Evolutionary conservation across 2,888 invertebrate species (phyloP).

Genomic region (Heliconius sara): DNA sequence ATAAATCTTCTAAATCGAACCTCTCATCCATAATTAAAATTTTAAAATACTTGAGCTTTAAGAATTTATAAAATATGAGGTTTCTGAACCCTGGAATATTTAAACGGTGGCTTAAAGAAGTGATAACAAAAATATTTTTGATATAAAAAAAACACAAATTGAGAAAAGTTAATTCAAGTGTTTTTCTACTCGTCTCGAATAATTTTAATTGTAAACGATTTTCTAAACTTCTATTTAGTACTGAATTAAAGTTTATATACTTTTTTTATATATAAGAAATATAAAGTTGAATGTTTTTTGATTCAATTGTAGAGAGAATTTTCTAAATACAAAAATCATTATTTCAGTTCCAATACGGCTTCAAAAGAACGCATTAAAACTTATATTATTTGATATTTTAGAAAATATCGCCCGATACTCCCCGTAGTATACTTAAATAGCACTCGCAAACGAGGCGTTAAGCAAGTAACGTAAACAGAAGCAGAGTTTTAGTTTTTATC

Average conservation of each 20-base stretch:
- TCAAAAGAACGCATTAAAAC: not conserved
- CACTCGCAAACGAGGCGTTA: constrained; percentile 48
- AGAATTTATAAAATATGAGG: constrained; percentile 10
- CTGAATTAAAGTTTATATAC: not conserved
- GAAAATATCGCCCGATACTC: constrained; percentile 26
- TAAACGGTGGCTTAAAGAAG: not conserved
- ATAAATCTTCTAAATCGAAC: not conserved
- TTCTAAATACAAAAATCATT: not conserved
- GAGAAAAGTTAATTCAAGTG: not conserved
- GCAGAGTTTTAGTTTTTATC: constrained; percentile 68
- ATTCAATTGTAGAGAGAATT: not conserved
- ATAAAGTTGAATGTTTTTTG: not conserved
- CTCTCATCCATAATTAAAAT: constrained; percentile 15
- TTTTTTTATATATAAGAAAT: not conserved
- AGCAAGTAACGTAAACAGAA: constrained; percentile 59
- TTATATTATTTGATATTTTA: constrained; percentile 24
- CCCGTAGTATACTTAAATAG: constrained; percentile 33
- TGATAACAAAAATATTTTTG: constrained; percentile 8
- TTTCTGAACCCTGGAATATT: constrained; percentile 13
- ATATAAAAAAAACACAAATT: not conserved
- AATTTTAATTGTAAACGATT: not conserved
- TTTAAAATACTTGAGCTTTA: constrained; percentile 1
- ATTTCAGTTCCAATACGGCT: not conserved
- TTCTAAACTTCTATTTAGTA: too few relatives aligned
- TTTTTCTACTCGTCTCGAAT: not conserved